These are phyloP conservation scores for Morus bassanus DNA, from an alignment of 2,797 vertebrate species.

Conservation along the genomic window DNA sequence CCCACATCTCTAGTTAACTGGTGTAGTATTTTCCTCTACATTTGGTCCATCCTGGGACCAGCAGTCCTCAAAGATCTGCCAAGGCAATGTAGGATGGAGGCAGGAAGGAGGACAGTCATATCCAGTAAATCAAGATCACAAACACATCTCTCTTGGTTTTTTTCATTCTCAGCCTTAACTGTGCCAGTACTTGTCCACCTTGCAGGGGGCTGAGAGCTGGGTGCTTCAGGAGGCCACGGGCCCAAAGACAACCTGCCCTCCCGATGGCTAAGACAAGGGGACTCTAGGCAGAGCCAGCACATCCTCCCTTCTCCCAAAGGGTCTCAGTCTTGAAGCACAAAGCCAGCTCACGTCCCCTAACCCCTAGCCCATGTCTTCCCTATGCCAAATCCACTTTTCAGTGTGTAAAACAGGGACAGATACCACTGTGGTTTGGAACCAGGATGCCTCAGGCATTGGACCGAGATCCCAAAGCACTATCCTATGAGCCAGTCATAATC, in stretches of 20 bases:
- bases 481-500: not conserved
- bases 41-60: not conserved
- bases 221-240: rapidly evolving
- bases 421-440: not conserved
- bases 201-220: too few species aligned
- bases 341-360: not conserved
- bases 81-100: not conserved
- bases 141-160: too few species aligned
- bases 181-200: not conserved
- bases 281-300: not conserved
- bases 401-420: not conserved
- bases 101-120: not conserved
- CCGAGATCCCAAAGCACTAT: not conserved
- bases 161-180: not conserved
- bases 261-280: rapidly evolving
- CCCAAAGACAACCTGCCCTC: not conserved
- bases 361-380: not conserved
- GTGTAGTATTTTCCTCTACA: not conserved
- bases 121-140: not conserved
- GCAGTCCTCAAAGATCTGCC: not conserved
- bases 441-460: not conserved
- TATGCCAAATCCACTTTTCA: rapidly evolving
- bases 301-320: not conserved
- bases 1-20: not conserved
- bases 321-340: not conserved